Evolutionary conservation across 1,140 invertebrate species (phyloP), one percentile per base, ranked within the genome.

Genomic region (Papilio dardanus): DNA sequence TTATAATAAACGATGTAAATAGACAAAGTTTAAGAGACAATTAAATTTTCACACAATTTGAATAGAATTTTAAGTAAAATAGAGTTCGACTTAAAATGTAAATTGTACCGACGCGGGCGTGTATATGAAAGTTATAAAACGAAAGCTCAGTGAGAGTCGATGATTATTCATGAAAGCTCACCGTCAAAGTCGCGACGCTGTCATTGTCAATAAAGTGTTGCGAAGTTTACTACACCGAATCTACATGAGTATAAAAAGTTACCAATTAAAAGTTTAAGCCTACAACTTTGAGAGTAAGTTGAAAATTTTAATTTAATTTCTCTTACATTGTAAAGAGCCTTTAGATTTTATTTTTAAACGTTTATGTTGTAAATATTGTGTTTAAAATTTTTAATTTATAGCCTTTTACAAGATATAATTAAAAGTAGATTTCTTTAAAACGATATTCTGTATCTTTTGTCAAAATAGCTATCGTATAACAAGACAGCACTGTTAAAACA

Each of bases 71-170:
- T 1, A 28, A 3, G 54, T 28, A 16, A 28, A 62, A 62, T 30
- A 62, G 54, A 62, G 24, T 62, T 28, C 24, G 10, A 28, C 54
- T 62, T 30, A 62, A 62, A 62, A 62, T 62, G 54, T 24, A 62
- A 62, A 62, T 62, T 62, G 24, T 62, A 62, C 21, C 21, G 24
- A 10, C 24, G 12, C 8, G 46, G n/a, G n/a, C n/a, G n/a, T n/a
- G n/a, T 62, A 12, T 62, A 62, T 62, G 54, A 62, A 62, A 62
- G 54, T 30, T 62, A 62, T 62, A 28, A 62, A 62, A 62, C 54
- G 54, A 62, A 62, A 28, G 54, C 24, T 62, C 54, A 24, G 21
- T 54, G 21, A 28, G 24, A 62, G 54, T 62, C 54, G 10, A 62
- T 62, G 54, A 62, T 62, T 62, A 62, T 62, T 62, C 54, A 62